Percentiles rank a stretch among this genome's conserved stretches.
These are phyloP conservation scores for Hestina assimilis DNA, from an alignment of 1,140 invertebrate genomes.

Conservation along the genomic window DNA sequence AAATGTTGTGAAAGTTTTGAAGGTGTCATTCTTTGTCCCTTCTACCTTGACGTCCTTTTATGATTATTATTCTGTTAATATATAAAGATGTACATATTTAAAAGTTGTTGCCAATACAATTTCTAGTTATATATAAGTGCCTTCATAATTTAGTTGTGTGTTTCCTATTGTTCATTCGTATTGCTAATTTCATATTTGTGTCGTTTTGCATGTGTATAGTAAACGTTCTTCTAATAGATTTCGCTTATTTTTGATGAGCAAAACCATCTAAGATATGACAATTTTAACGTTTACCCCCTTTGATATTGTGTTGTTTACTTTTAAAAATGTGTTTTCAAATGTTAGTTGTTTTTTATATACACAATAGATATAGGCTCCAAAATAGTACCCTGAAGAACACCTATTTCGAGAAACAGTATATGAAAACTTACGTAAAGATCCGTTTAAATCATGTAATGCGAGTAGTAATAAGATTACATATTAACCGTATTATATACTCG, in stretches of 20 bases:
- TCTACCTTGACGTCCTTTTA: too few relatives aligned
- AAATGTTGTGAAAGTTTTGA: too few relatives aligned
- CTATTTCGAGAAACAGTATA: background rate
- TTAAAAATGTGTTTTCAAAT: background rate
- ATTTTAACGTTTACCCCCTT: too few relatives aligned
- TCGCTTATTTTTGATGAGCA: background rate
- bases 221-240: background rate
- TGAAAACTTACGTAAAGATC: background rate
- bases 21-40: too few relatives aligned
- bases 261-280: too few relatives aligned
- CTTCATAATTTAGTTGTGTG: background rate
- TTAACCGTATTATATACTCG: background rate
- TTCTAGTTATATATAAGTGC: background rate
- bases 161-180: background rate
- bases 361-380: background rate
- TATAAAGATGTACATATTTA: background rate
- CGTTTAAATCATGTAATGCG: too few relatives aligned
- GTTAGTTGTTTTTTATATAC: too few relatives aligned
- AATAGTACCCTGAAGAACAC: background rate
- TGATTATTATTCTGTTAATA: too few relatives aligned
- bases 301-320: background rate
- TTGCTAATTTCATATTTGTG: conserved; percentile 4
- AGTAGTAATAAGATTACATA: too few relatives aligned
- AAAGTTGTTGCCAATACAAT: conserved; percentile 11
- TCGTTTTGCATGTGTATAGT: conserved; percentile 9